A percentile compares a stretch with the other conserved stretches of the same genome.
Conservation (phyloP, 2,113 vertebrate species). For the Trinectes maculatus region DNA sequence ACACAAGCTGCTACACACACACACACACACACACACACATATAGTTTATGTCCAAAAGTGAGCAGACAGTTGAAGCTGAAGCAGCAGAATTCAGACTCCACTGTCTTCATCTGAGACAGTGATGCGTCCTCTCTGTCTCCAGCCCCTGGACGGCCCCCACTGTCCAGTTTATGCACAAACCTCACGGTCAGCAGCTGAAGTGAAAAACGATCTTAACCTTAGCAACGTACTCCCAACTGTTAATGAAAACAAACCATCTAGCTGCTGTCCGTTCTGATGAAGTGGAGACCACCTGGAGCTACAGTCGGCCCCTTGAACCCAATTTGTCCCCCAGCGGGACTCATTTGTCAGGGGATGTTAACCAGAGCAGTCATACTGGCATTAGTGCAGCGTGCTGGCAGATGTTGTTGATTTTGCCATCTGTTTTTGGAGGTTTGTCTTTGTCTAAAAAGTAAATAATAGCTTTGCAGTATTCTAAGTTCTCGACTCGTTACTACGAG, state of each 20-base stretch:
- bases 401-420: slow-evolving; percentile 9
- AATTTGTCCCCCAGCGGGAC: slow-evolving; percentile 19
- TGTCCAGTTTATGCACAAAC: slow-evolving; percentile 33
- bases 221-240: slow-evolving; percentile 43
- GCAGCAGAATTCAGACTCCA: slow-evolving; percentile 9
- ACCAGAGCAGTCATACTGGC: not conserved
- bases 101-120: slow-evolving; percentile 25
- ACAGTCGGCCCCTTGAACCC: slow-evolving; percentile 15
- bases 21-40: not conserved
- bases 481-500: too few species aligned
- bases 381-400: not conserved
- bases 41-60: not conserved
- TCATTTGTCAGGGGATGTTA: slow-evolving; percentile 12
- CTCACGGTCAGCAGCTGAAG: slow-evolving; percentile 50
- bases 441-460: not conserved
- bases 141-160: slow-evolving; percentile 35
- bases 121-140: slow-evolving; percentile 30
- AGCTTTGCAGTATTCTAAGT: too few species aligned
- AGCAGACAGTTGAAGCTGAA: slow-evolving; percentile 11
- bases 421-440: slow-evolving; percentile 42
- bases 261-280: slow-evolving; percentile 2
- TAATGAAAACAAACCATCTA: slow-evolving; percentile 45
- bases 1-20: not conserved
- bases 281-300: slow-evolving; percentile 29
- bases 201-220: slow-evolving; percentile 39